Evolutionary conservation across 2,888 invertebrate genomes (phyloP).

Genomic region (Drosophila rellima): DNA sequence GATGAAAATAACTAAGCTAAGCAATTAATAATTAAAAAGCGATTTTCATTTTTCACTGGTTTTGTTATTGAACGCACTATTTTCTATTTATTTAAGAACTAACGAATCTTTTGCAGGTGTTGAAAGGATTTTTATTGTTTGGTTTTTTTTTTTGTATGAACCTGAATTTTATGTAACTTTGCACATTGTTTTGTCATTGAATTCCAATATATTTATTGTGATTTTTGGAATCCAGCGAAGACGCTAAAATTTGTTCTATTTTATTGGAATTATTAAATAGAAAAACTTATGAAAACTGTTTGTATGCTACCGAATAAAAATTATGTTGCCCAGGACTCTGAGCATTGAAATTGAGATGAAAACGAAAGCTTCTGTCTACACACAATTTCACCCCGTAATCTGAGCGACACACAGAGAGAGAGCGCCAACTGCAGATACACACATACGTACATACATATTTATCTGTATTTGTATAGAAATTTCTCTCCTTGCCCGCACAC

Average conservation of each 20-base stretch:
- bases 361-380: constrained; percentile 77
- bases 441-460: constrained; percentile 5
- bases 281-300: constrained; percentile 77
- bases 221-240: constrained; percentile 42
- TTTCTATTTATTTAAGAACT: constrained; percentile 43
- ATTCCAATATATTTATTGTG: constrained; percentile 18
- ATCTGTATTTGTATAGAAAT: constrained; percentile 12
- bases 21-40: constrained; percentile 12
- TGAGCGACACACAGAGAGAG: constrained; percentile 31
- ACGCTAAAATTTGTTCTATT: constrained; percentile 48
- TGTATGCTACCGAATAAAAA: constrained; percentile 78
- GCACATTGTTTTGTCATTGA: constrained; percentile 32
- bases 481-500: constrained; percentile 39
- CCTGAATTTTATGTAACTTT: constrained; percentile 59
- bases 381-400: constrained; percentile 57
- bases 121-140: constrained; percentile 32
- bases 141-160: constrained; percentile 11
- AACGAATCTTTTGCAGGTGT: constrained; percentile 34
- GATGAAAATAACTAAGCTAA: constrained; percentile 18
- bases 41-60: constrained; percentile 27
- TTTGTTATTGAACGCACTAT: constrained; percentile 59
- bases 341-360: constrained; percentile 75
- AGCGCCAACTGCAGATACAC: constrained; percentile 37
- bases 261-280: constrained; percentile 58
- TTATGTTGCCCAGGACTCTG: constrained; percentile 81